Evolutionary conservation across 2,797 vertebrate genomes (phyloP), one percentile per base, ranked within the genome.

Genomic region (Gallinago nigripennis): DNA sequence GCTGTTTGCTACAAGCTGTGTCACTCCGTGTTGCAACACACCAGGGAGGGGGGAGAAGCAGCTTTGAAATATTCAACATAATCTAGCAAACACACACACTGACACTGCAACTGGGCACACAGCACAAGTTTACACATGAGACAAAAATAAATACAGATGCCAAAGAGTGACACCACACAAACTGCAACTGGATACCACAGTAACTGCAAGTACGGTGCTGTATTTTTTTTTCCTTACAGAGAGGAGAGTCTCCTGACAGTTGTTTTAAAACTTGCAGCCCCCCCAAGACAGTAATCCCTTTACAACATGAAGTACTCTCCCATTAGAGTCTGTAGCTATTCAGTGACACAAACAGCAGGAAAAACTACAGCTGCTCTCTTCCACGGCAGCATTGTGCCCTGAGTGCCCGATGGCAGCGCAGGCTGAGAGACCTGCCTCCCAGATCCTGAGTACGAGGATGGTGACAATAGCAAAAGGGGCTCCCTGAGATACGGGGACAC

Each of bases 401-500:
- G 39, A 51, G 68, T 60, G 73, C 84, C 70, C 17, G 16, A 45
- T 31, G 77, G 94, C 92, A 96, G 61, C 1, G 0, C 41, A 23
- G 91, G 86, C 77, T 25, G 85, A 51, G 72, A 30, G 82, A 60
- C 45, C 86, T 7, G 2, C 16, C 54, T 45, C 56, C 78, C 56
- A 41, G 8, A 70, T 28, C 41, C 23, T 20, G n/a, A 87, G 35
- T 1, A 3, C 3, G 8, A 20, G 41, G 45, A 77, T 1, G 17
- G 46, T 5, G 60, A 37, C 31, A 54, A 63, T 37, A 53, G 37
- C 11, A 1, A 21, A 25, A 57, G 20, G 20, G 9, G 17, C 53
- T 88, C 57, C 28, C 21, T 39, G 30, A 0, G 4, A 16, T 1
- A 24, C 0, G 6, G 4, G 8, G 8, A 8, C 56, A 61, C 24